Base-by-base conservation (phyloP, 2,888 invertebrate genomes). In the Incurvaria masculella region DNA sequence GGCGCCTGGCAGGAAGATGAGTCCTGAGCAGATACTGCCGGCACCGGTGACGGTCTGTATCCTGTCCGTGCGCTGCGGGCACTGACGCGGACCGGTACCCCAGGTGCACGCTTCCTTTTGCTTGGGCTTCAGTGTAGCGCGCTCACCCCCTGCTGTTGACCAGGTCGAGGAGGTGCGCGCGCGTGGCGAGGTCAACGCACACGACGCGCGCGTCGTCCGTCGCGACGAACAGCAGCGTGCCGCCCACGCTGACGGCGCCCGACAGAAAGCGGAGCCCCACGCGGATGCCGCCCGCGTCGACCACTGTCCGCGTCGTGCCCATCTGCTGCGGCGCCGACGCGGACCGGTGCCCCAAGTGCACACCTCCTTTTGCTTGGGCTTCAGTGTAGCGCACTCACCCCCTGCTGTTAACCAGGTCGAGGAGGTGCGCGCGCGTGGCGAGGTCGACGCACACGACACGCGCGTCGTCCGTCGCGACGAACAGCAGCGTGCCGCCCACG, bases 111-210 rank as follows among this genome's bases (percentile, higher is more conserved):
- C 11, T 63, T 62, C 4, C 79, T 58, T 49, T 74, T 70, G 51
- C 63, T 68, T 16, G 61, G 57, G 53, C 70, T n/a, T n/a, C 23
- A 10, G 23, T 26, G 16, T 44, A 41, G 19, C 6, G 41, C 27
- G 63, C 72, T 64, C 50, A 79, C 79, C 79, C 79, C 52, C 79
- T 63, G 16, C 68, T 57, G 57, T 79, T 79, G 51, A 75, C 73
- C 52, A 79, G 54, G 52, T 78, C 70, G 49, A 74, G 72, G 2
- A 68, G 60, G 33, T 65, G 58, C 1, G 61, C 54, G 43, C 68
- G 61, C n/a, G 63, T 76, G 51, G 70, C 71, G 53, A 79, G 55
- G 57, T 75, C 72, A 2, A 76, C 59, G 42, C 73, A 71, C 1
- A 76, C 63, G 1, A 79, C 64, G 3, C 76, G 57, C 41, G 72